Evolutionary conservation across 2,888 invertebrate genomes (phyloP).

Genomic region (Drosophila paranaensis): DNA sequence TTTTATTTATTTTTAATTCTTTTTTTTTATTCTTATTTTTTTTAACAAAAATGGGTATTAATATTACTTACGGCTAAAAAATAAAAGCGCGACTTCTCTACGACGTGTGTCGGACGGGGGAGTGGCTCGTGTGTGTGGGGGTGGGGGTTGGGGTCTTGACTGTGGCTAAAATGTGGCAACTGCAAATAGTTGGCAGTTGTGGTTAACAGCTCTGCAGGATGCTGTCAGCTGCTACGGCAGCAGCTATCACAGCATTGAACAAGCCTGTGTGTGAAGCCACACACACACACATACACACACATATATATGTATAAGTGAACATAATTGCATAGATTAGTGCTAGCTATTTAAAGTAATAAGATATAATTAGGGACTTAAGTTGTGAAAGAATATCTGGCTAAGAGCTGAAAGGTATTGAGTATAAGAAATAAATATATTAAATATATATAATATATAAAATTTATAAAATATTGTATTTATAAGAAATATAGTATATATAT

Average conservation of each 20-base stretch:
- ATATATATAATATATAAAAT: neutral
- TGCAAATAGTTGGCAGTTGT: constrained; percentile 41
- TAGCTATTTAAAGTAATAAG: neutral
- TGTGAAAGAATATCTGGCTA: neutral
- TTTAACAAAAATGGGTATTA: constrained; percentile 70
- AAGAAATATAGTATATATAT: too few relatives aligned
- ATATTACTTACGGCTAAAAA: constrained; percentile 80
- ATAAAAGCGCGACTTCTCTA: constrained; percentile 68
- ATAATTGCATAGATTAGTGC: neutral
- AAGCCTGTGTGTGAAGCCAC: constrained; percentile 4
- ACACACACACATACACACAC: neutral
- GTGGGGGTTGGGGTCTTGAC: neutral
- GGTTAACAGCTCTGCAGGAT: constrained; percentile 35
- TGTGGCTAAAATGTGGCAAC: constrained; percentile 38
- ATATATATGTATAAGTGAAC: neutral
- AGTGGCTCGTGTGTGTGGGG: neutral
- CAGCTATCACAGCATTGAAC: constrained; percentile 29
- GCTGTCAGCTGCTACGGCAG: constrained; percentile 43
- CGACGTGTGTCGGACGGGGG: constrained; percentile 38
- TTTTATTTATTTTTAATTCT: constrained; percentile 13
- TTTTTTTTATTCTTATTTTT: constrained; percentile 12
- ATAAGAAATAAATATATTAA: neutral
- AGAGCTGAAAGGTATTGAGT: neutral
- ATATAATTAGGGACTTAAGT: neutral
- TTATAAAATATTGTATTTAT: too few relatives aligned